Evolutionary conservation across 2,888 invertebrate species (phyloP).

Genomic region (Meteorus colon): DNA sequence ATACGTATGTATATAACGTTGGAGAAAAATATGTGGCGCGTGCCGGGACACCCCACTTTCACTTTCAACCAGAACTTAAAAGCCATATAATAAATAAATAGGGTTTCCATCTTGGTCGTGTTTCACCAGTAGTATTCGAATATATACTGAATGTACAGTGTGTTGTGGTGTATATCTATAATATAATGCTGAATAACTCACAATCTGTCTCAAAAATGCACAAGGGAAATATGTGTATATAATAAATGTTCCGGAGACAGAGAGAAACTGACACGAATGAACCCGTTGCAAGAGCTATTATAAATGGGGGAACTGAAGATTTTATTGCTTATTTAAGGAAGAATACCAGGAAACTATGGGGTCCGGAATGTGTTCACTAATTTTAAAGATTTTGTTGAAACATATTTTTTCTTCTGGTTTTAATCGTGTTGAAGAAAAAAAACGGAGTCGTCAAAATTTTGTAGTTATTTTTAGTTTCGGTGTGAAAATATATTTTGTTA

Average conservation of each 20-base stretch:
- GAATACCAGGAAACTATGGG: too few relatives aligned
- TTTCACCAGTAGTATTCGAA: conserved; percentile 44
- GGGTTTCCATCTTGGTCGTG: conserved; percentile 68
- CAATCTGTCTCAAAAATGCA: conserved; percentile 40
- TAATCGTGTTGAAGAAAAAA: too few relatives aligned
- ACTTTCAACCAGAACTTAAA: conserved; percentile 63
- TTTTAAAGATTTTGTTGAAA: too few relatives aligned
- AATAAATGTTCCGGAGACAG: conserved; percentile 36
- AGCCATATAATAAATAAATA: conserved; percentile 69
- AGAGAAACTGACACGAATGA: conserved; percentile 24
- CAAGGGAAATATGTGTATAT: conserved; percentile 27
- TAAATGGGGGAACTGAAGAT: too few relatives aligned
- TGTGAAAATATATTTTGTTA: too few relatives aligned
- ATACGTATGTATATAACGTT: conserved; percentile 30
- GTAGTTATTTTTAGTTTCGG: too few relatives aligned
- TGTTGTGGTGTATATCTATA: neutral
- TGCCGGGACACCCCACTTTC: conserved; percentile 66
- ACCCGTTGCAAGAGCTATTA: neutral
- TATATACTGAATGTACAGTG: conserved; percentile 8
- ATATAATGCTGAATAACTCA: neutral
- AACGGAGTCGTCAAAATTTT: too few relatives aligned
- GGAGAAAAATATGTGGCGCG: conserved; percentile 62
- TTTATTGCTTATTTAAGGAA: too few relatives aligned
- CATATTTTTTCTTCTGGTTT: too few relatives aligned
- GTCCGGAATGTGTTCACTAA: too few relatives aligned